Evolutionary conservation across 1,140 invertebrate genomes (phyloP).

Genomic region (Pemphigus obesinymphae): DNA sequence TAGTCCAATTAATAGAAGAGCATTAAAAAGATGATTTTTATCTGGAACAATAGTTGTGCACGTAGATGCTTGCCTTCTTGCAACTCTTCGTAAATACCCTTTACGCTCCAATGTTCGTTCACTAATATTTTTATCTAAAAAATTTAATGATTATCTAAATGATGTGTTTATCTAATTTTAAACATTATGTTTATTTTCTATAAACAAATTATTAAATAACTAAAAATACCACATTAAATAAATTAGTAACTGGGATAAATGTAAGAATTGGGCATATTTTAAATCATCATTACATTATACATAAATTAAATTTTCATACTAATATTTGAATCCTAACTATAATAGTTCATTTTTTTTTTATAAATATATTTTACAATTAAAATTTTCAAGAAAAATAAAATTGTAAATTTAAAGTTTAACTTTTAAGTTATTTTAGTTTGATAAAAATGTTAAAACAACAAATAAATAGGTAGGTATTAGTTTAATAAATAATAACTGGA

Average conservation of each 20-base stretch:
- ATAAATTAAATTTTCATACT: no score
- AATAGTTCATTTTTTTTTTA: no score
- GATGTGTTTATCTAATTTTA: background rate
- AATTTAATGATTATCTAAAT: background rate
- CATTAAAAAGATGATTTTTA: slow-evolving; percentile 57
- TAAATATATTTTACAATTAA: no score
- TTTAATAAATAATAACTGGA: no score
- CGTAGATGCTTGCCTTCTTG: slow-evolving; percentile 44
- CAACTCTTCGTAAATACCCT: slow-evolving; percentile 58
- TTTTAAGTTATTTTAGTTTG: no score
- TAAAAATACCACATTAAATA: background rate
- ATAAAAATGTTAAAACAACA: no score
- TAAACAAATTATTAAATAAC: background rate
- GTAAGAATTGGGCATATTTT: background rate
- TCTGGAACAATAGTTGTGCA: slow-evolving; percentile 35
- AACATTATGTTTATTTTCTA: background rate
- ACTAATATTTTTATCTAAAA: slow-evolving; percentile 41
- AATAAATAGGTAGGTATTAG: no score
- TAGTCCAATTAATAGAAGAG: slow-evolving; percentile 61
- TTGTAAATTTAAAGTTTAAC: no score
- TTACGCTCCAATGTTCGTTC: slow-evolving; percentile 58
- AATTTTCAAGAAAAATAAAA: no score
- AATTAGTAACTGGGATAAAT: background rate
- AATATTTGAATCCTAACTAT: no score
- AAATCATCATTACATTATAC: no score